A percentile compares a stretch with the other conserved stretches of the same genome.
These are phyloP conservation scores for Pygoscelis antarcticus DNA, from an alignment of 2,113 vertebrate species.

Conservation along the genomic window DNA sequence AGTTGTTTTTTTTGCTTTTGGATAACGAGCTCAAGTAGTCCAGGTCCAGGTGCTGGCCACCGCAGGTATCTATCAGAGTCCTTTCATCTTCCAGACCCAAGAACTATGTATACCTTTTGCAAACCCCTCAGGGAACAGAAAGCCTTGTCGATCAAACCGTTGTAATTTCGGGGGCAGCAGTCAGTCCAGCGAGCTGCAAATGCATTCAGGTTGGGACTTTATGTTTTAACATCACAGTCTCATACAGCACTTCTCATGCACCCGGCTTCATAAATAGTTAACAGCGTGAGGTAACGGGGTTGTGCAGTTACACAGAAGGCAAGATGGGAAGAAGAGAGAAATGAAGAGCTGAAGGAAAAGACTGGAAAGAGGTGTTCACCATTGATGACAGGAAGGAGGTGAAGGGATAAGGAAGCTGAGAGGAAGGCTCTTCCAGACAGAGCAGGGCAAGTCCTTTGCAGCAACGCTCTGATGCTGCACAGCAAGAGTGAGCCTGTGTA, in stretches of 20 bases:
- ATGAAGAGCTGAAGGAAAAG: neutral
- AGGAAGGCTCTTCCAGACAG: neutral
- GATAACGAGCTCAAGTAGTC: neutral
- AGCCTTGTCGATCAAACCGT: fast-evolving
- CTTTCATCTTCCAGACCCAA: neutral
- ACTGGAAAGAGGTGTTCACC: neutral
- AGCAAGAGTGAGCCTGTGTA: neutral
- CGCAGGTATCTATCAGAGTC: neutral
- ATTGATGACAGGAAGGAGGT: neutral
- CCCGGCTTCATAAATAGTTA: neutral
- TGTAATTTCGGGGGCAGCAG: neutral
- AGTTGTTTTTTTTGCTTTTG: neutral
- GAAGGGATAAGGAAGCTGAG: neutral
- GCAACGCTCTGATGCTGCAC: neutral
- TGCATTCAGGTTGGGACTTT: neutral
- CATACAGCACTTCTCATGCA: neutral
- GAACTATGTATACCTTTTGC: neutral
- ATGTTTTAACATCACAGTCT: neutral
- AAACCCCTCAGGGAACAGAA: neutral
- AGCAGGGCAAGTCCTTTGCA: neutral
- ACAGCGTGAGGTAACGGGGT: fast-evolving
- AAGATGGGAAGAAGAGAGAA: neutral
- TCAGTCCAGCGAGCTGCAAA: neutral
- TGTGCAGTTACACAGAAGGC: neutral
- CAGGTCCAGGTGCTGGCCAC: neutral